Evolutionary conservation across 2,113 vertebrate genomes (phyloP).

Genomic region (Fulmarus glacialis): DNA sequence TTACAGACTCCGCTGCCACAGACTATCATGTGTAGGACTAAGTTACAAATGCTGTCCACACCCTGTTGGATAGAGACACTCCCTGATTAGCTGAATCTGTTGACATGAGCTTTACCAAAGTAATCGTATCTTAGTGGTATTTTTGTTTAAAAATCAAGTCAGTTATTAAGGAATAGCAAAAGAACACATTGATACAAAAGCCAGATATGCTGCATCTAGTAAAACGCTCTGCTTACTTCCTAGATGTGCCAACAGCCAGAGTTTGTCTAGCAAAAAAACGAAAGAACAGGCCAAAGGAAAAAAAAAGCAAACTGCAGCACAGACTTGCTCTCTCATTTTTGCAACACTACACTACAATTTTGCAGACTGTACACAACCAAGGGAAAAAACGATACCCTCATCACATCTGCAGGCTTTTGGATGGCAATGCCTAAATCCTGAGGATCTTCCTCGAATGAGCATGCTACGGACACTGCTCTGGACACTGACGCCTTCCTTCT

Average conservation of each 20-base stretch:
- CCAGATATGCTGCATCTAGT: neutral
- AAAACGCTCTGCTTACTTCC: neutral
- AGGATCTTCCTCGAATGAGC: neutral
- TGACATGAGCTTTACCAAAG: neutral
- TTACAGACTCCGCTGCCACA: neutral
- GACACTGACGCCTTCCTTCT: neutral
- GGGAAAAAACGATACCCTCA: neutral
- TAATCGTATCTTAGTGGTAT: neutral
- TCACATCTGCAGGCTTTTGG: neutral
- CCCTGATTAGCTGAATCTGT: neutral
- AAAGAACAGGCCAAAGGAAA: neutral
- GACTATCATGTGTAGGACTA: neutral
- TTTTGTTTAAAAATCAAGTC: neutral
- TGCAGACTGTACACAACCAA: neutral
- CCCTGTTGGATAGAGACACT: neutral
- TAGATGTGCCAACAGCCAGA: neutral
- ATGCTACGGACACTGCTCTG: rapidly evolving
- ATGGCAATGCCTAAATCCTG: too few species aligned
- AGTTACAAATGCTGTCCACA: neutral
- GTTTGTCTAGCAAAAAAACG: neutral
- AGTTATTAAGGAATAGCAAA: neutral
- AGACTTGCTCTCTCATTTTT: neutral
- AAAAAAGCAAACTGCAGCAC: neutral
- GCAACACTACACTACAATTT: neutral
- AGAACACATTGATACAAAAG: neutral